Conservation (phyloP, 2,797 vertebrate species). For the Balearica regulorum region DNA sequence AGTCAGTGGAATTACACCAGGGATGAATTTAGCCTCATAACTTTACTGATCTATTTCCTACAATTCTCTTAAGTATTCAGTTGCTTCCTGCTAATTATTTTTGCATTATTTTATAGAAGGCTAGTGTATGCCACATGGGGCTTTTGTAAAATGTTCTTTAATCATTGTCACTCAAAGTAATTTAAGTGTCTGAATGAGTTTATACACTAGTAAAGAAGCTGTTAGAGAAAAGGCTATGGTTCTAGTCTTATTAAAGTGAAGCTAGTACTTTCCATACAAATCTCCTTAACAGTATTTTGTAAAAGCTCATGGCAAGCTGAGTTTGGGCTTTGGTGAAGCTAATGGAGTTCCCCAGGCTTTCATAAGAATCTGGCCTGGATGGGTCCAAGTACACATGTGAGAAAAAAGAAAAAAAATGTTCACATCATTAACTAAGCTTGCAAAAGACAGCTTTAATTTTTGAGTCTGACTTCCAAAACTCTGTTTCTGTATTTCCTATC, state of each 20-base stretch:
- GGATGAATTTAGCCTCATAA: constrained; percentile 48
- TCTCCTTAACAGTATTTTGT: background rate
- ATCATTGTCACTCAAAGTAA: constrained; percentile 46
- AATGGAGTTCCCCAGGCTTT: background rate
- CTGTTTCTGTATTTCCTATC: background rate
- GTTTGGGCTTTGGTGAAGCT: background rate
- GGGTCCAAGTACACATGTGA: background rate
- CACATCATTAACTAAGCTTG: background rate
- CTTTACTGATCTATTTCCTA: constrained; percentile 59
- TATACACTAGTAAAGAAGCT: background rate
- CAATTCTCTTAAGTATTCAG: constrained; percentile 47
- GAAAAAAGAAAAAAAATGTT: background rate
- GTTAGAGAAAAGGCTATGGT: background rate
- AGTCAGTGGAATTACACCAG: constrained; percentile 31
- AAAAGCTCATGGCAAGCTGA: background rate
- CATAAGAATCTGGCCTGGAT: background rate
- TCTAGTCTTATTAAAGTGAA: background rate
- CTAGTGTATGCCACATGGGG: background rate
- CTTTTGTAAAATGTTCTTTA: constrained; percentile 45
- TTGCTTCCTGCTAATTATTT: constrained; percentile 67
- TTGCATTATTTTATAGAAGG: constrained; percentile 48
- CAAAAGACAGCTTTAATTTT: background rate
- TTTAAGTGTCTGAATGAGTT: constrained; percentile 53
- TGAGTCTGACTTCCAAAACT: background rate
- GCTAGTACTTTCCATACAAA: background rate